These are phyloP conservation scores for Nasua narica DNA, from an alignment of 2,797 vertebrate genomes.

Conservation along the genomic window DNA sequence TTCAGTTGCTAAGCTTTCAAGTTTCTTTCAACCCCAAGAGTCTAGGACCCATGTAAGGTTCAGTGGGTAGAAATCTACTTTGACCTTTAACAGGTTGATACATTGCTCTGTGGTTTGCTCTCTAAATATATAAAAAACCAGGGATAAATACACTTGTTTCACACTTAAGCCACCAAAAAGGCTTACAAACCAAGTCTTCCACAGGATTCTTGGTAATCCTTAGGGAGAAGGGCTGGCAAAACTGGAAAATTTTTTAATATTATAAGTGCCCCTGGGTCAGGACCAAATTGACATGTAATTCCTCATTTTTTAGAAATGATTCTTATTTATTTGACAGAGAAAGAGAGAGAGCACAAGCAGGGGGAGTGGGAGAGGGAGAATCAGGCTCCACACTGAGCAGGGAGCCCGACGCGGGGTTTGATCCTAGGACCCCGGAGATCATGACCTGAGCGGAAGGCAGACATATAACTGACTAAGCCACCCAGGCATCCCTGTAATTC, in stretches of 20 bases:
- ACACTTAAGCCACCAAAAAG: neutral
- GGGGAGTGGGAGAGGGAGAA: no score
- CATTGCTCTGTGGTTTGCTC: neutral
- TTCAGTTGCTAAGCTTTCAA: constrained; percentile 20
- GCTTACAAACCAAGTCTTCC: neutral
- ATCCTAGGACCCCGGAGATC: no score
- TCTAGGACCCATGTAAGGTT: neutral
- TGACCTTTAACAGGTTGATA: neutral
- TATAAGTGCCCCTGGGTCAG: neutral
- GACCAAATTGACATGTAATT: neutral
- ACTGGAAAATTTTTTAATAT: constrained; percentile 12
- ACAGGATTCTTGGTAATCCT: neutral
- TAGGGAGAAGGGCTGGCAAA: neutral
- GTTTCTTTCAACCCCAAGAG: neutral
- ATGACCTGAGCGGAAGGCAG: no score
- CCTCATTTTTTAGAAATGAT: no score
- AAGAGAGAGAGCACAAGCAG: no score
- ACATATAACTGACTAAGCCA: no score
- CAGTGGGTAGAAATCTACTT: neutral
- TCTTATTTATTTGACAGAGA: no score
- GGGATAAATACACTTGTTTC: neutral
- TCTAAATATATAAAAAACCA: neutral
- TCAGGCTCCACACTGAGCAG: no score
- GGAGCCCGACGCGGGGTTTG: no score
- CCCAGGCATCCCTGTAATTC: no score